These are phyloP conservation scores for Amphiprion percula DNA, from an alignment of 2,113 vertebrate genomes.

Conservation along the genomic window DNA sequence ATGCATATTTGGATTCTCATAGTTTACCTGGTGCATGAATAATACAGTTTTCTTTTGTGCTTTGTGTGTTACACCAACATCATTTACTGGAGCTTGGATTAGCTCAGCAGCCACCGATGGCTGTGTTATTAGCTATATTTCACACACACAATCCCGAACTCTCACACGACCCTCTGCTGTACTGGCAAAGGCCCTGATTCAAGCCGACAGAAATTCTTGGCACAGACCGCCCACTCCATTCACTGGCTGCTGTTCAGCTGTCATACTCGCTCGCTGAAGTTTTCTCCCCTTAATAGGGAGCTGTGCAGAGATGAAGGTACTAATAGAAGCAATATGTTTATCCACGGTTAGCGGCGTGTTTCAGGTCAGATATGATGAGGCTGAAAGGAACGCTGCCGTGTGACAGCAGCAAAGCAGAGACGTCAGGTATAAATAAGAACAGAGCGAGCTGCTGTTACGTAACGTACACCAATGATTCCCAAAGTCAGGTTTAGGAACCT, in stretches of 20 bases:
- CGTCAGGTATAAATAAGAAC: conserved; percentile 51
- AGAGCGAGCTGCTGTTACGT: conserved; percentile 39
- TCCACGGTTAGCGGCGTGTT: conserved; percentile 13
- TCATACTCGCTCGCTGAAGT: conserved; percentile 55
- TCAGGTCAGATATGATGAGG: conserved; percentile 27
- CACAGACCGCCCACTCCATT: conserved; percentile 69
- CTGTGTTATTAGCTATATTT: conserved; percentile 65
- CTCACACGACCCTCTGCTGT: conserved; percentile 62
- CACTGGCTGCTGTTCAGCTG: conserved; percentile 73
- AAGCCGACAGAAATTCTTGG: conserved; percentile 70
- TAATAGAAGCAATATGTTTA: conserved; percentile 39
- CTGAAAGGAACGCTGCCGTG: background rate
- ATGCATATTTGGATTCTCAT: conserved; percentile 17
- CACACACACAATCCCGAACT: conserved; percentile 26
- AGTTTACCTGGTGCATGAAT: conserved; percentile 12
- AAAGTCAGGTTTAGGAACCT: conserved; percentile 61
- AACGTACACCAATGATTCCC: conserved; percentile 52
- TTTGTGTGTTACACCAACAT: background rate
- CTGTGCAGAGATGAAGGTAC: conserved; percentile 28
- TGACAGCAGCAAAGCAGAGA: conserved; percentile 19
- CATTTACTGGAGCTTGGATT: conserved; percentile 12
- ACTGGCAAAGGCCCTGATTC: conserved; percentile 65
- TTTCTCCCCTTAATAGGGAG: conserved; percentile 43
- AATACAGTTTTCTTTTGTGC: background rate
- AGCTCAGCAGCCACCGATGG: background rate